Evolutionary conservation across 2,797 vertebrate genomes (phyloP).

Genomic region (Enoplosus armatus): DNA sequence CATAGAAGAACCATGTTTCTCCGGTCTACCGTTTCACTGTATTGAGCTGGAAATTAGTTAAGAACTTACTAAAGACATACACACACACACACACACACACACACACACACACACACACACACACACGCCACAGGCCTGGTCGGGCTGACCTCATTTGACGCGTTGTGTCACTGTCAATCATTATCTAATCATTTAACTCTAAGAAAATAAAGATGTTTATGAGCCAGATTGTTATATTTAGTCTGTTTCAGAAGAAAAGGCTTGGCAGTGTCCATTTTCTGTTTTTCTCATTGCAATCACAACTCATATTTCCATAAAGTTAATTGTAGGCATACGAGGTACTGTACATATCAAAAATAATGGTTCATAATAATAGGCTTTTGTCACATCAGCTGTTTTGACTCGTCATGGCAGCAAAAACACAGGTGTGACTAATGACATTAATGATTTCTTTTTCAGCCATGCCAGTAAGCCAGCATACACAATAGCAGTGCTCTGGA

Average conservation of each 20-base stretch:
- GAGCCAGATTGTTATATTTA: slow-evolving; percentile 13
- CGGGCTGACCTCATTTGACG: slow-evolving; percentile 22
- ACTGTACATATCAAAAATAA: background rate
- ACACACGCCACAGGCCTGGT: background rate
- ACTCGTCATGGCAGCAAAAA: background rate
- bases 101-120: too few relatives aligned
- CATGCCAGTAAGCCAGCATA: background rate
- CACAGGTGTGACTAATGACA: background rate
- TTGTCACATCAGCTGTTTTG: background rate
- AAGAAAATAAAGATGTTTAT: slow-evolving; percentile 7
- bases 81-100: too few relatives aligned
- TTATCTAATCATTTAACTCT: slow-evolving; percentile 15
- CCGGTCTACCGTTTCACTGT: background rate
- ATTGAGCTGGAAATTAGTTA: slow-evolving; percentile 8
- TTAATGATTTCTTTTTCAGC: slow-evolving; percentile 19
- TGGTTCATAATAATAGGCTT: background rate
- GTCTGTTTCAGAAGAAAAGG: background rate
- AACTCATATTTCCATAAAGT: slow-evolving; percentile 1
- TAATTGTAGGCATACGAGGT: background rate
- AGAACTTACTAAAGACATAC: background rate
- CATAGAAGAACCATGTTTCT: background rate
- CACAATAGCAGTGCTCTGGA: background rate
- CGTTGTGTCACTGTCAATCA: slow-evolving; percentile 5
- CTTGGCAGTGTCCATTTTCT: background rate
- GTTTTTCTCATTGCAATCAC: background rate